A percentile compares a stretch with the other conserved stretches of the same genome.
phyloP scores from a whole-genome alignment of 2,888 invertebrate species.

The Eueremaeus valkanovi region DNA sequence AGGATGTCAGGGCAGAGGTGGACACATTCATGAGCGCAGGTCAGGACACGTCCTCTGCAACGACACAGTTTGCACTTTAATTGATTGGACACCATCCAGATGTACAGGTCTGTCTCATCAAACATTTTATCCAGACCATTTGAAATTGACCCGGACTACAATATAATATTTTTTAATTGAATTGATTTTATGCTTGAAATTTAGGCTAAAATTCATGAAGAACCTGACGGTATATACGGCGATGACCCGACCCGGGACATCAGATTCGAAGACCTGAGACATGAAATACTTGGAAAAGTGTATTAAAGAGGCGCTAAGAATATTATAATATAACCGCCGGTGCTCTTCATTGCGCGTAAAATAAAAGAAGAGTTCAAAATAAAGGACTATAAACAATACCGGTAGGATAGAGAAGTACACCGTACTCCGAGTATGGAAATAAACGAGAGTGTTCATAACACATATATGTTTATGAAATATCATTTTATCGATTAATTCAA shows the following conservation, averaged over 20 bases:
- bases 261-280: conserved; percentile 38
- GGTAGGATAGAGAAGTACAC: too few species aligned
- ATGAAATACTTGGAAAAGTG: conserved; percentile 54
- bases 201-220: conserved; percentile 44
- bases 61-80: conserved; percentile 41
- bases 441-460: too few species aligned
- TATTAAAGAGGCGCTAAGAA: conserved; percentile 53
- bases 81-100: conserved; percentile 44
- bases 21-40: conserved; percentile 50
- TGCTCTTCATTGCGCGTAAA: conserved; percentile 52
- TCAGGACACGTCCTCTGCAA: conserved; percentile 43
- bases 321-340: conserved; percentile 54
- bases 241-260: conserved; percentile 35
- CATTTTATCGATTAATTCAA: too few species aligned
- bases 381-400: conserved; percentile 48
- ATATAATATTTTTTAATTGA: too few species aligned
- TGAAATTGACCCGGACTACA: too few species aligned
- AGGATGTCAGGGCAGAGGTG: conserved; percentile 56
- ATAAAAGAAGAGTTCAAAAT: conserved; percentile 50
- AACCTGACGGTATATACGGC: conserved; percentile 44
- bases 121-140: too few species aligned
- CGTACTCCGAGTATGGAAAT: too few species aligned
- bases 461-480: too few species aligned
- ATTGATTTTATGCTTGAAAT: too few species aligned
- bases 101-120: conserved; percentile 38